phyloP scores from a whole-genome alignment of 1,140 invertebrate species.

The Calephelis virginiensis region DNA sequence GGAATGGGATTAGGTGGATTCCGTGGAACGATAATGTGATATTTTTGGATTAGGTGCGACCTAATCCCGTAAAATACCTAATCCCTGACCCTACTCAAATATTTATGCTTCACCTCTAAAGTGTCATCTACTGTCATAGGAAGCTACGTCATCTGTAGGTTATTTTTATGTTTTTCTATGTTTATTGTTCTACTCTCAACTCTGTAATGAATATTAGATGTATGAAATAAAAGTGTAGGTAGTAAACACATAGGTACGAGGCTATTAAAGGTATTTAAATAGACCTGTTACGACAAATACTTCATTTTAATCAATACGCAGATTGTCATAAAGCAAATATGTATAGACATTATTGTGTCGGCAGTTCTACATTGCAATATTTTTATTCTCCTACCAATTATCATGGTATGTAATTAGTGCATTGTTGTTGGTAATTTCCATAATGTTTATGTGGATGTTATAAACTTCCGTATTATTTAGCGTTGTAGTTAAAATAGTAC shows the following conservation, averaged over 20 bases:
- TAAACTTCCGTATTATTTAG: neutral
- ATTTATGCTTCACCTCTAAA: no score
- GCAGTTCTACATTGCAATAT: neutral
- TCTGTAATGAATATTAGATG: no score
- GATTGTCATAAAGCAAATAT: neutral
- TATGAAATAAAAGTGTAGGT: no score
- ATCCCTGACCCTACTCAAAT: no score
- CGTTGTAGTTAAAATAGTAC: neutral
- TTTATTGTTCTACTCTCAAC: no score
- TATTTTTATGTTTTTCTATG: no score
- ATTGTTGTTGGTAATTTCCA: neutral
- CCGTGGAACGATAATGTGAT: no score
- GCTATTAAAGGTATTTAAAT: neutral
- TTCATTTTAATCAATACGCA: slow-evolving; percentile 12
- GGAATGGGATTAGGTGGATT: no score
- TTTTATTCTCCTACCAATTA: neutral
- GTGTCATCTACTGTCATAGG: no score
- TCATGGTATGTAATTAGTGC: neutral
- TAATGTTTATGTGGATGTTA: neutral
- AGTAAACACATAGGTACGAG: neutral
- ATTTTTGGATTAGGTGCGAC: no score
- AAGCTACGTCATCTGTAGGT: no score
- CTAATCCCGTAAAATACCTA: no score
- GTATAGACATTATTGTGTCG: slow-evolving; percentile 9
- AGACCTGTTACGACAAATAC: neutral